Evolutionary conservation across 2,113 vertebrate species (phyloP).

Genomic region (Xyrauchen texanus): DNA sequence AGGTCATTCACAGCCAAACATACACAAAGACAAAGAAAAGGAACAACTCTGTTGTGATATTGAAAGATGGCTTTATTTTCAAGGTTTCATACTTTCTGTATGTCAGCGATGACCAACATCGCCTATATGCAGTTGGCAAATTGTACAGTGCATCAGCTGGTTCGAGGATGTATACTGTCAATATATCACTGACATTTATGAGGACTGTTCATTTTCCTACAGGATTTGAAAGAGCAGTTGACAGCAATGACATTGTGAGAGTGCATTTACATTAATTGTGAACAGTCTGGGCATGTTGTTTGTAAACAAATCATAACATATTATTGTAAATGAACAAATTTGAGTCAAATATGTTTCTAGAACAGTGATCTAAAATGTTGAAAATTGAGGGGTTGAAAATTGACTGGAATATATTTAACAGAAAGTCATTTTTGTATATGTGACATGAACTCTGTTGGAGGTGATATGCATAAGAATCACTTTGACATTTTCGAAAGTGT

Average conservation of each 20-base stretch:
- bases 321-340: slow-evolving; percentile 25
- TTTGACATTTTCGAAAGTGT: too few species aligned
- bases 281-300: slow-evolving; percentile 33
- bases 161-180: slow-evolving; percentile 33
- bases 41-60: slow-evolving; percentile 39
- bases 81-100: slow-evolving; percentile 38
- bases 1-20: slow-evolving; percentile 43
- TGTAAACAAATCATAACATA: slow-evolving; percentile 28
- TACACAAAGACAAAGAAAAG: slow-evolving; percentile 47
- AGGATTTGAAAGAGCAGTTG: slow-evolving; percentile 39
- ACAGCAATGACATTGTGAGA: slow-evolving; percentile 34
- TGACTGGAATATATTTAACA: not conserved
- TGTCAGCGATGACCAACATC: slow-evolving; percentile 40
- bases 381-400: not conserved
- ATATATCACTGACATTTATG: slow-evolving; percentile 33
- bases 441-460: too few species aligned
- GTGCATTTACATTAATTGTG: slow-evolving; percentile 37
- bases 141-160: slow-evolving; percentile 37
- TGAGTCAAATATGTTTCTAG: slow-evolving; percentile 8
- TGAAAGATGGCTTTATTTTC: slow-evolving; percentile 42
- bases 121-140: slow-evolving; percentile 35
- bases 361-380: not conserved
- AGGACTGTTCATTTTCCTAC: slow-evolving; percentile 30
- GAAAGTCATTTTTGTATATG: too few species aligned
- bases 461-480: too few species aligned